Evolutionary conservation across 2,888 invertebrate species (phyloP).

Genomic region (Ashinkailepas kermadecensis): DNA sequence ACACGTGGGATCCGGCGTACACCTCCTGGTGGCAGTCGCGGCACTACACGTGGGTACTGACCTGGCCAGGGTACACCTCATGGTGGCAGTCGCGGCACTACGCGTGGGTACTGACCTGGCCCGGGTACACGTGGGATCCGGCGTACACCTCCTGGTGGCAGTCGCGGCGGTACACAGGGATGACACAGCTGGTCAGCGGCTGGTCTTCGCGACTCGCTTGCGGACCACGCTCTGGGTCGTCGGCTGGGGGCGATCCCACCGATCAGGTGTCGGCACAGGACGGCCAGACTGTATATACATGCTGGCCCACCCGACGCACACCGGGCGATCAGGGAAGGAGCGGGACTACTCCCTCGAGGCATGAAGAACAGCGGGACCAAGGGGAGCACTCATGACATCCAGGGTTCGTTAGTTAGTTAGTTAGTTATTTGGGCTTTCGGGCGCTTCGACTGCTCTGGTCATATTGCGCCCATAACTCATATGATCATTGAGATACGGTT

Average conservation of each 20-base stretch:
- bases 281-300: too few relatives aligned
- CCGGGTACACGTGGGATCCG: conserved; percentile 51
- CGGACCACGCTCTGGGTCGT: conserved; percentile 50
- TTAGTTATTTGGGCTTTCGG: too few relatives aligned
- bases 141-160: conserved; percentile 78
- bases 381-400: too few relatives aligned
- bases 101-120: conserved; percentile 20
- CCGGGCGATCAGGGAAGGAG: too few relatives aligned
- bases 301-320: too few relatives aligned
- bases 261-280: too few relatives aligned
- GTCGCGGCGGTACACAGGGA: conserved; percentile 91
- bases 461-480: too few relatives aligned
- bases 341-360: too few relatives aligned
- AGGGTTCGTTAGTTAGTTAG: too few relatives aligned
- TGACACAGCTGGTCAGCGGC: conserved; percentile 45
- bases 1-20: conserved; percentile 52
- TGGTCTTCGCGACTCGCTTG: conserved; percentile 35
- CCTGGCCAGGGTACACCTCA: conserved; percentile 46
- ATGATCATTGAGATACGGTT: too few relatives aligned
- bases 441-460: too few relatives aligned
- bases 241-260: neutral
- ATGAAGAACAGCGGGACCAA: too few relatives aligned
- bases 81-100: conserved; percentile 89
- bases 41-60: conserved; percentile 76
- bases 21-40: conserved; percentile 87